phyloP scores from a whole-genome alignment of 2,113 vertebrate species.

The Bungarus multicinctus region DNA sequence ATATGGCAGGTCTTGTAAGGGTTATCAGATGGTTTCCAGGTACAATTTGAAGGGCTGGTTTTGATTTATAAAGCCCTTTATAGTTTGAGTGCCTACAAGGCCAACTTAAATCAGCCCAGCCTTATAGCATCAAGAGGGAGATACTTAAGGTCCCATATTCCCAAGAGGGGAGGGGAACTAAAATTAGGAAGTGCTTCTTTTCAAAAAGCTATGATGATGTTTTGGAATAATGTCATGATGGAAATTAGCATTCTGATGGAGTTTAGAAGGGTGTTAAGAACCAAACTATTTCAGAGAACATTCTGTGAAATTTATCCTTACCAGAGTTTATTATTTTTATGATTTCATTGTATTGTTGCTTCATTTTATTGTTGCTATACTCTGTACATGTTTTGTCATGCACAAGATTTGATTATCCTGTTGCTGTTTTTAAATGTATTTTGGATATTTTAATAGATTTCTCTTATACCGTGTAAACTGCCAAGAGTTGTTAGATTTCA shows the following conservation, averaged over 20 bases:
- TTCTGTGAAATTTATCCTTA: not conserved
- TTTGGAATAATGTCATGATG: not conserved
- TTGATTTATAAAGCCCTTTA: not conserved
- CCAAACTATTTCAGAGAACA: not conserved
- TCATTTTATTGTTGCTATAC: not conserved
- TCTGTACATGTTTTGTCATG: not conserved
- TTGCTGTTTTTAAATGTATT: not conserved
- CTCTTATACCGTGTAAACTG: not conserved
- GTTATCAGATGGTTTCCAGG: not conserved
- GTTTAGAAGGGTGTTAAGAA: not conserved
- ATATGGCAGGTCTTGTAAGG: not conserved
- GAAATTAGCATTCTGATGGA: not conserved
- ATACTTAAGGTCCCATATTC: not conserved
- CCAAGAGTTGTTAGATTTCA: not conserved
- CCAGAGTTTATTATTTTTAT: not conserved
- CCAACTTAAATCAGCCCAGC: not conserved
- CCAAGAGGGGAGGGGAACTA: not conserved
- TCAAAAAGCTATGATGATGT: not conserved
- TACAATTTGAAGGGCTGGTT: not conserved
- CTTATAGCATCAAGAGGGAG: not conserved
- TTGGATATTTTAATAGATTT: not conserved
- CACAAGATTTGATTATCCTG: not conserved
- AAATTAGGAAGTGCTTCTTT: not conserved
- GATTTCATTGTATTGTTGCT: not conserved
- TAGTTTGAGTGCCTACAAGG: not conserved